phyloP scores from a whole-genome alignment of 2,888 invertebrate genomes.

The Dryocosmus kuriphilus region DNA sequence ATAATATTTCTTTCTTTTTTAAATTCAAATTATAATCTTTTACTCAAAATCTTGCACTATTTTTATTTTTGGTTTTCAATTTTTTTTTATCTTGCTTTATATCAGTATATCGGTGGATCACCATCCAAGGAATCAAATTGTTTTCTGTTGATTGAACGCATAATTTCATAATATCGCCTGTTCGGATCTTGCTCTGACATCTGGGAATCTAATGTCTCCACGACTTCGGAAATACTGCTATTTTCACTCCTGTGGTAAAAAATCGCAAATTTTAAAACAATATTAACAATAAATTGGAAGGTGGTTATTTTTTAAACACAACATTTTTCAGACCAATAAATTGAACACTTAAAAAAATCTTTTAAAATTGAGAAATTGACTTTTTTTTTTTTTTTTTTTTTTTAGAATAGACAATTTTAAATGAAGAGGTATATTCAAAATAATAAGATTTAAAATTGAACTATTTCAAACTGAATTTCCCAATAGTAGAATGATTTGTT shows the following conservation, averaged over 20 bases:
- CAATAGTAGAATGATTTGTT: no score
- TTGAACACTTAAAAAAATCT: no score
- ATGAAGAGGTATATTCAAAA: no score
- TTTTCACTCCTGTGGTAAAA: conserved; percentile 57
- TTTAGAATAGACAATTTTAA: no score
- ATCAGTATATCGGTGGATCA: conserved; percentile 66
- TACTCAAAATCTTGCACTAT: neutral
- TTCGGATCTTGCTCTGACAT: conserved; percentile 27
- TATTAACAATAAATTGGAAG: no score
- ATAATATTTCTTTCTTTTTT: neutral
- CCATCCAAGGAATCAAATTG: conserved; percentile 63
- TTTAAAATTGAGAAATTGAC: no score
- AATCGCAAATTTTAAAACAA: neutral
- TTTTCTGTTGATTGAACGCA: conserved; percentile 54
- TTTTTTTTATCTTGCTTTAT: neutral
- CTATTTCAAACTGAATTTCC: neutral
- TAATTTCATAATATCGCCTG: conserved; percentile 1
- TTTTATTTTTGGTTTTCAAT: neutral
- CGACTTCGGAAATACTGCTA: conserved; percentile 60
- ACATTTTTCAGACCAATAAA: no score
- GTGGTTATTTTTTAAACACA: no score
- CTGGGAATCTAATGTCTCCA: conserved; percentile 47
- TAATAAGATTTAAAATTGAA: no score
- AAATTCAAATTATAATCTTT: neutral
- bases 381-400: no score